Evolutionary conservation across 2,797 vertebrate species (phyloP).

Genomic region (Gymnopithys bicolor): DNA sequence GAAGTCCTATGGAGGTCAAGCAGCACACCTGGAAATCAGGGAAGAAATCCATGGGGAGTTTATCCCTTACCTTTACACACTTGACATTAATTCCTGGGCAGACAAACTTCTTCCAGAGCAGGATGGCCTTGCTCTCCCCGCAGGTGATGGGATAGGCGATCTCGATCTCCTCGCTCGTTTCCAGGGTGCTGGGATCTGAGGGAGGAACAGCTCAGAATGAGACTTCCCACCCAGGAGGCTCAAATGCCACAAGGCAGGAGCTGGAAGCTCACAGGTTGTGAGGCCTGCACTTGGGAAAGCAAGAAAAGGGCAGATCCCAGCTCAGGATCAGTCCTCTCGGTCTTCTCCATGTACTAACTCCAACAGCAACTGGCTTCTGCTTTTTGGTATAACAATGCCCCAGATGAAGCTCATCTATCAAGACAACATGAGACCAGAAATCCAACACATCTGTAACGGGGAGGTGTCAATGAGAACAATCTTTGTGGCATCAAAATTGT

Average conservation of each 20-base stretch:
- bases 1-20: background rate
- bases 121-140: conserved; percentile 93
- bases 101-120: conserved; percentile 97
- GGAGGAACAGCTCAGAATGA: background rate
- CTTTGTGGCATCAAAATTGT: background rate
- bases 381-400: background rate
- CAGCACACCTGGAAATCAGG: background rate
- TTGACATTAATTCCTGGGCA: conserved; percentile 99
- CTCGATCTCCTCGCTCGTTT: conserved; percentile 86
- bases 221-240: background rate
- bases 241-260: background rate
- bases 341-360: background rate
- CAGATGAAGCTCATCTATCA: background rate
- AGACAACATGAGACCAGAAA: background rate
- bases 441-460: background rate
- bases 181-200: conserved; percentile 78
- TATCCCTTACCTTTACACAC: conserved; percentile 90
- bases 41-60: background rate
- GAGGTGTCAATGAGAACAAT: background rate
- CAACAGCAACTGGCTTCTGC: background rate
- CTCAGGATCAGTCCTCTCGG: background rate
- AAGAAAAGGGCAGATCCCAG: background rate
- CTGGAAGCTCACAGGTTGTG: background rate
- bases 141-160: conserved; percentile 96
- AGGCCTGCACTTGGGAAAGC: background rate